Evolutionary conservation across 2,797 vertebrate species (phyloP).

Genomic region (Falco cherrug): DNA sequence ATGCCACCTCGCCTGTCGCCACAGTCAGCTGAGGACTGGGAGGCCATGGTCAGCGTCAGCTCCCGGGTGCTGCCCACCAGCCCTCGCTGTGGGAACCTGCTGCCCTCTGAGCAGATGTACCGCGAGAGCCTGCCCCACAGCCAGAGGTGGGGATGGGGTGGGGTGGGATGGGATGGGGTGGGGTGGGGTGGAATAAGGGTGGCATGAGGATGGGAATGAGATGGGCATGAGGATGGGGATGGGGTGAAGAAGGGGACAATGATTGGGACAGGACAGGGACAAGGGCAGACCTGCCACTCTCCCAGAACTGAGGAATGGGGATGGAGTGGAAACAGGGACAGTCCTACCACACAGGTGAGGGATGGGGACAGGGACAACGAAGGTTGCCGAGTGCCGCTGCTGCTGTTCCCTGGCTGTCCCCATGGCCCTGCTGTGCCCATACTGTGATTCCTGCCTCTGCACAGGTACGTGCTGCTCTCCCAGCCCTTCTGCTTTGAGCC

Average conservation of each 20-base stretch:
- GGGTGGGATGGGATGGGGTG: neutral
- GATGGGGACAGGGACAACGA: neutral
- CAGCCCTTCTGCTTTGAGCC: slow-evolving; percentile 90
- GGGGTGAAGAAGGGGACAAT: neutral
- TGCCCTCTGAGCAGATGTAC: slow-evolving; percentile 88
- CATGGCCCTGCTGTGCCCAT: neutral
- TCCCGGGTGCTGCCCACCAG: slow-evolving; percentile 83
- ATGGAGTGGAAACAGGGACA: neutral
- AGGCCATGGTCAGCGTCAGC: slow-evolving; percentile 84
- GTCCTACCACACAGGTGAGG: neutral
- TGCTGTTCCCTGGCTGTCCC: neutral
- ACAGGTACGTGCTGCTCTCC: slow-evolving; percentile 84
- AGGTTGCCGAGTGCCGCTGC: neutral
- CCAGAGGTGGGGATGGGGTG: slow-evolving; percentile 74
- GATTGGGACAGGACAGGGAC: neutral
- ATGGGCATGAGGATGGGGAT: neutral
- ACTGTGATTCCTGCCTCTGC: neutral
- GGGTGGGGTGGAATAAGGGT: neutral
- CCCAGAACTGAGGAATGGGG: neutral
- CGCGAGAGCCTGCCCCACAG: slow-evolving; percentile 80
- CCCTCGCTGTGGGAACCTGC: slow-evolving; percentile 85
- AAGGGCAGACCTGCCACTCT: neutral
- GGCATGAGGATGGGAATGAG: no score
- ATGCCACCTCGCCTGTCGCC: neutral
- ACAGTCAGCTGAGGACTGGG: slow-evolving; percentile 91